phyloP scores from a whole-genome alignment of 92 coral and sea anemone species.

The Siderastrea radians region DNA sequence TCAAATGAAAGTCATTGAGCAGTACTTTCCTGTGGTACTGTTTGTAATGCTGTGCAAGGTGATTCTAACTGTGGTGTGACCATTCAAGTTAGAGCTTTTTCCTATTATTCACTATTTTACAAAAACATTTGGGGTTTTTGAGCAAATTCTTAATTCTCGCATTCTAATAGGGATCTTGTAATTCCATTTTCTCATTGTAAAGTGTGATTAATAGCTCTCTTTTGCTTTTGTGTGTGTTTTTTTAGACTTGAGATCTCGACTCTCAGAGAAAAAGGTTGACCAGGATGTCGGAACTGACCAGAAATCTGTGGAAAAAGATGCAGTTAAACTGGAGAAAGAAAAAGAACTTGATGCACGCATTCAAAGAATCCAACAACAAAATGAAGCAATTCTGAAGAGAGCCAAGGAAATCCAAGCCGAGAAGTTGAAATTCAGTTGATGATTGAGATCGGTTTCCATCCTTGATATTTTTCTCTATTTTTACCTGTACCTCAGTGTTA shows the following conservation, averaged over 20 bases:
- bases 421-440: slow-evolving; percentile 44
- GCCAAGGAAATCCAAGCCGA: slow-evolving; percentile 84
- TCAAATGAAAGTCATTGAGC: too few relatives aligned
- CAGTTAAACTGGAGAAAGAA: slow-evolving; percentile 46
- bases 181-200: too few relatives aligned
- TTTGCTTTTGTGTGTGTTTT: neutral
- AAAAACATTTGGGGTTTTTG: too few relatives aligned
- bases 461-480: too few relatives aligned
- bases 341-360: slow-evolving; percentile 88
- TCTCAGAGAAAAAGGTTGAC: slow-evolving; percentile 34
- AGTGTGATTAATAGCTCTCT: neutral
- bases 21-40: too few relatives aligned
- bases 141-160: too few relatives aligned
- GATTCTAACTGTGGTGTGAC: too few relatives aligned
- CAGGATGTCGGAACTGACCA: slow-evolving; percentile 17
- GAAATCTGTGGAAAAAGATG: neutral
- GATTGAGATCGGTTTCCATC: neutral
- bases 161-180: too few relatives aligned
- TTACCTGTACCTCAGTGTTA: too few relatives aligned
- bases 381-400: slow-evolving; percentile 75
- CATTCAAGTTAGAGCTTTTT: too few relatives aligned
- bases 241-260: slow-evolving; percentile 47
- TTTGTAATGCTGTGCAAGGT: too few relatives aligned
- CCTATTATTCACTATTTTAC: too few relatives aligned
- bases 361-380: slow-evolving; percentile 75